Percentiles rank a stretch among this genome's conserved stretches.
Conservation (phyloP, 2,797 vertebrate genomes). For the Oceanodroma leucorhoa region DNA sequence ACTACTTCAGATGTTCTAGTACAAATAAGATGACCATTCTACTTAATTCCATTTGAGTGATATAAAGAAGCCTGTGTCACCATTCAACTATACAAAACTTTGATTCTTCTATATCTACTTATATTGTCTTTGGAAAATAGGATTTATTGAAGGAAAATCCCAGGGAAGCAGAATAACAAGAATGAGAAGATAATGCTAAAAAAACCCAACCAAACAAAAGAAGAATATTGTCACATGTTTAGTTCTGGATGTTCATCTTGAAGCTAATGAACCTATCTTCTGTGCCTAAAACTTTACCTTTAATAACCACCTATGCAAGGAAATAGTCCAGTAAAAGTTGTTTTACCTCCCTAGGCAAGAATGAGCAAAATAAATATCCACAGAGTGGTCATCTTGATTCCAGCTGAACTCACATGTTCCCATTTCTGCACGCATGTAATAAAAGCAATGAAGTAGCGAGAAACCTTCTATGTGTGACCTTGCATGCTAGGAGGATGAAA, state of each 20-base stretch:
- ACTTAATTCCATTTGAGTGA: neutral
- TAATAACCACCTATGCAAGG: neutral
- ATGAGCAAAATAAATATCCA: neutral
- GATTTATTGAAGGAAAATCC: neutral
- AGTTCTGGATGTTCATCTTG: neutral
- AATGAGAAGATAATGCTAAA: neutral
- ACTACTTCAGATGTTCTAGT: neutral
- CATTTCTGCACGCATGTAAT: neutral
- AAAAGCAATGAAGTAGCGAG: neutral
- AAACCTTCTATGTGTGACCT: neutral
- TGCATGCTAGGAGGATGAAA: accelerated
- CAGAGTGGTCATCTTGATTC: neutral
- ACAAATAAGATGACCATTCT: neutral
- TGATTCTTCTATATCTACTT: neutral
- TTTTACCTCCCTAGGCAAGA: neutral
- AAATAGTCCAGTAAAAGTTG: neutral
- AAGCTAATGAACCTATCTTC: neutral
- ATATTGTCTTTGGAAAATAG: neutral
- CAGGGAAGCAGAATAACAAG: neutral
- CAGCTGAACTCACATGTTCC: neutral
- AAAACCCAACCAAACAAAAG: neutral
- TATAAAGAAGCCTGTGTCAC: neutral
- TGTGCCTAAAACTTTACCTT: neutral
- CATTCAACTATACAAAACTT: neutral
- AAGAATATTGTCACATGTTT: neutral